phyloP scores from a whole-genome alignment of 2,113 vertebrate genomes.

The Sclerurus mexicanus region DNA sequence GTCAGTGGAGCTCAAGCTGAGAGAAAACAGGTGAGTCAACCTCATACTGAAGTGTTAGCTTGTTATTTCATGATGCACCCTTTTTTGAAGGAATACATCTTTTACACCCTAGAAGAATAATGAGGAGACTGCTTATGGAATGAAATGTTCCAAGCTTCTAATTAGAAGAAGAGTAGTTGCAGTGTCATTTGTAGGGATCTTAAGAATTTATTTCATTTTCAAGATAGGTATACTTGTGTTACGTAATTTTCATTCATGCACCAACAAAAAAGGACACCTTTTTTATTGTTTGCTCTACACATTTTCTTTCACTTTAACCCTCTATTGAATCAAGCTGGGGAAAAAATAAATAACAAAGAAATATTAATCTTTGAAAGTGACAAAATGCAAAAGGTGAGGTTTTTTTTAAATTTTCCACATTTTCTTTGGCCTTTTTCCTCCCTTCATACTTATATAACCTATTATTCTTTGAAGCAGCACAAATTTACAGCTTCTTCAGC shows the following conservation, averaged over 20 bases:
- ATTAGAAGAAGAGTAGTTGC: slow-evolving; percentile 1
- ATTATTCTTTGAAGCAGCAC: not conserved
- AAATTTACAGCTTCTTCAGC: not conserved
- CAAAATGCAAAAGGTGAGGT: not conserved
- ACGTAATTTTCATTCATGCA: not conserved
- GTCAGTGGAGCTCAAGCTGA: not conserved
- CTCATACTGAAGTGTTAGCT: not conserved
- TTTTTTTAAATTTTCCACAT: not conserved
- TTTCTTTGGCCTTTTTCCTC: not conserved
- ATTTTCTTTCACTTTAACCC: not conserved
- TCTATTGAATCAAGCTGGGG: not conserved
- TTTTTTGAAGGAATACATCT: slow-evolving; percentile 14
- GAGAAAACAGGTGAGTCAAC: slow-evolving; percentile 30
- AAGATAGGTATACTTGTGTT: not conserved
- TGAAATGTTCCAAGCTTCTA: slow-evolving; percentile 13
- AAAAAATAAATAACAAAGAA: not conserved
- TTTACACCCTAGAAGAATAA: slow-evolving; percentile 17
- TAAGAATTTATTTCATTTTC: slow-evolving; percentile 19
- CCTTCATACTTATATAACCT: not conserved
- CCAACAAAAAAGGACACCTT: not conserved
- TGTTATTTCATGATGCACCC: not conserved
- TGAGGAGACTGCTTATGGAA: not conserved
- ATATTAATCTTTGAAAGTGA: not conserved
- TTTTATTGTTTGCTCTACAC: not conserved
- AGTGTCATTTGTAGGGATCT: not conserved